A percentile compares a stretch with the other conserved stretches of the same genome.
phyloP scores from a whole-genome alignment of 1,140 invertebrate species.

The Orussus abietinus region DNA sequence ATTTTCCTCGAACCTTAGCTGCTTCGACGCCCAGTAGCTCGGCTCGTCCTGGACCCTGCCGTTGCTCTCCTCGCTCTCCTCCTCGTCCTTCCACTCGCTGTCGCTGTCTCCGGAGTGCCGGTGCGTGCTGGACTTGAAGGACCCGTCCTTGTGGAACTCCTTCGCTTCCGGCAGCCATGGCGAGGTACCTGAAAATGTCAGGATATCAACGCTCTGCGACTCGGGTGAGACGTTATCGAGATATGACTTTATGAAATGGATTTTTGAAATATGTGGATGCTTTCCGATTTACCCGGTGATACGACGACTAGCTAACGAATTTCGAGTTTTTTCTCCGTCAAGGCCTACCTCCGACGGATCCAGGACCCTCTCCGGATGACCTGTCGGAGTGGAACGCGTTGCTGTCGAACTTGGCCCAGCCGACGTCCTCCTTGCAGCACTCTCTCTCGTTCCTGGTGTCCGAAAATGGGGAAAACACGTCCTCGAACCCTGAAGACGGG shows the following conservation, averaged over 20 bases:
- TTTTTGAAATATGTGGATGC: too few species aligned
- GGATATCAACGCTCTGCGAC: too few species aligned
- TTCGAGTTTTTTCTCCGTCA: too few species aligned
- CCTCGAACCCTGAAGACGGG: constrained; percentile 34
- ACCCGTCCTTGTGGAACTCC: constrained; percentile 55
- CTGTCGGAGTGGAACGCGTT: constrained; percentile 39
- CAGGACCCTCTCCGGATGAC: constrained; percentile 43
- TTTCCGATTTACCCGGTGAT: too few species aligned
- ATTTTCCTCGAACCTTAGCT: constrained; percentile 27
- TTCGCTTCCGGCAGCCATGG: constrained; percentile 76
- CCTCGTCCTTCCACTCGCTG: constrained; percentile 49
- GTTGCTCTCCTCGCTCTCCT: constrained; percentile 47
- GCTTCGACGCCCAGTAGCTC: constrained; percentile 27
- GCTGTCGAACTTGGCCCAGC: constrained; percentile 55
- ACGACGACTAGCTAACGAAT: too few species aligned
- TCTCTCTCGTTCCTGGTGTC: constrained; percentile 30
- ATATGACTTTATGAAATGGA: too few species aligned
- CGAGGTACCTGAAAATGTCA: too few species aligned
- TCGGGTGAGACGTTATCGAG: too few species aligned
- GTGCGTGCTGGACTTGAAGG: constrained; percentile 23
- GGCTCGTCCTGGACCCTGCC: constrained; percentile 28
- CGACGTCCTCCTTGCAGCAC: constrained; percentile 39
- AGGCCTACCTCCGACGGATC: constrained; percentile 56
- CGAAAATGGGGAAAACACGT: constrained; percentile 40
- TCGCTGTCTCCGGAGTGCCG: constrained; percentile 51